phyloP scores from a whole-genome alignment of 2,797 vertebrate species.

The Eulemur mongoz region DNA sequence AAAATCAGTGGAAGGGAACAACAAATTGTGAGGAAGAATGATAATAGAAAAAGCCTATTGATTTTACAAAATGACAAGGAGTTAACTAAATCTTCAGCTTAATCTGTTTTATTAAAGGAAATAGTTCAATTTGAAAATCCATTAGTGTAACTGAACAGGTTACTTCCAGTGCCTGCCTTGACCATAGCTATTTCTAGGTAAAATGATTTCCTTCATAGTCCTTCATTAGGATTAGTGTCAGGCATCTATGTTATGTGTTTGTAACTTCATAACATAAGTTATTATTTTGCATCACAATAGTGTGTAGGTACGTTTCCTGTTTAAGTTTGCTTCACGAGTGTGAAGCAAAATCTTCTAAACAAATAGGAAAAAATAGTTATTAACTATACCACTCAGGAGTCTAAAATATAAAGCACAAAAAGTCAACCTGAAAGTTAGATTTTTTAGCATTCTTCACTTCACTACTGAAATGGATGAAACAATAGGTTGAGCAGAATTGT shows the following conservation, averaged over 20 bases:
- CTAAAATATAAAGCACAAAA: background rate
- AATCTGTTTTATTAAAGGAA: slow-evolving; percentile 53
- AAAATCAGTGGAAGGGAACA: slow-evolving; percentile 2
- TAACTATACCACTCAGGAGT: background rate
- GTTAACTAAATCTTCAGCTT: background rate
- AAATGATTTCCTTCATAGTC: background rate
- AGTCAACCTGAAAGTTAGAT: background rate
- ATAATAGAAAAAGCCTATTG: background rate
- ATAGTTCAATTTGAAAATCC: background rate
- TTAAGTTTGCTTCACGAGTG: background rate
- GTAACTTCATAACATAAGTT: background rate
- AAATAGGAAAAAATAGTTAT: background rate
- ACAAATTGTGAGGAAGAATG: background rate
- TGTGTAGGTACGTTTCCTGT: background rate
- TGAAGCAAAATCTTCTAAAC: background rate
- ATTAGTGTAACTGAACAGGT: background rate
- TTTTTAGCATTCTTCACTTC: background rate
- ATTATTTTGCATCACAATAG: background rate
- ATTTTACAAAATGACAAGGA: background rate
- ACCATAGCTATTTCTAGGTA: background rate
- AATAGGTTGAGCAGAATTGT: background rate
- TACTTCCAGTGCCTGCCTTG: background rate
- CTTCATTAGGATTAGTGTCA: background rate
- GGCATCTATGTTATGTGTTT: background rate
- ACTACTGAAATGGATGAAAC: background rate